phyloP scores from a whole-genome alignment of 2,113 vertebrate species.

The Spilogale gracilis region DNA sequence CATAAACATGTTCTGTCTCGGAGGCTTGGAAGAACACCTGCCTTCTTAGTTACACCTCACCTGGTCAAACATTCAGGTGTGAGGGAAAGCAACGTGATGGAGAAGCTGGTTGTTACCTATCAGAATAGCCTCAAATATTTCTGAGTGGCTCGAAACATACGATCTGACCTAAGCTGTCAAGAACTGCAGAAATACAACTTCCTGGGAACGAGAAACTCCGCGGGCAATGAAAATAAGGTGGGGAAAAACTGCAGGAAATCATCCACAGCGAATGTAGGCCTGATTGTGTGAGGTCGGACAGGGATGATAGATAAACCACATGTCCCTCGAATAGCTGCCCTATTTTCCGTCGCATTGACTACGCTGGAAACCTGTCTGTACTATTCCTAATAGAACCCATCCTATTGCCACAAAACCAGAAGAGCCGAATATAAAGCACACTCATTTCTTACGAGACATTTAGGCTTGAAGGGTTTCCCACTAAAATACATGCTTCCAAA shows the following conservation, averaged over 20 bases:
- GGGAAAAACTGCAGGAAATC: conserved; percentile 73
- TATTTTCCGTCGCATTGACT: neutral
- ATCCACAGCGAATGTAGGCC: conserved; percentile 63
- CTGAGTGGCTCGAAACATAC: conserved; percentile 42
- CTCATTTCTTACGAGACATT: neutral
- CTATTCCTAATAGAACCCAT: neutral
- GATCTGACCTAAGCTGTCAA: conserved; percentile 5
- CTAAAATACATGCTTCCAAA: conserved; percentile 24
- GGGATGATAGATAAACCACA: conserved; percentile 41
- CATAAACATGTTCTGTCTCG: conserved; percentile 60
- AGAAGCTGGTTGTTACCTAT: neutral
- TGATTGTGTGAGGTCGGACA: neutral
- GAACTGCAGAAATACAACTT: conserved; percentile 63
- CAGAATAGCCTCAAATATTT: conserved; percentile 25
- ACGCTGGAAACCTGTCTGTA: neutral
- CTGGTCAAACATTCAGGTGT: conserved; percentile 15
- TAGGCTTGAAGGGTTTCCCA: conserved; percentile 37
- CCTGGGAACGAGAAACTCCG: conserved; percentile 48
- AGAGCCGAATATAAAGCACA: neutral
- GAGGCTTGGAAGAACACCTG: conserved; percentile 34
- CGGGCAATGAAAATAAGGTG: conserved; percentile 59
- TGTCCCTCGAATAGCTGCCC: neutral
- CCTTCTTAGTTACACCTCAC: conserved; percentile 54
- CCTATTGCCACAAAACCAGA: conserved; percentile 21
- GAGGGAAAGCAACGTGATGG: conserved; percentile 38